phyloP scores from a whole-genome alignment of 1,140 invertebrate species.

The Polyergus mexicanus region DNA sequence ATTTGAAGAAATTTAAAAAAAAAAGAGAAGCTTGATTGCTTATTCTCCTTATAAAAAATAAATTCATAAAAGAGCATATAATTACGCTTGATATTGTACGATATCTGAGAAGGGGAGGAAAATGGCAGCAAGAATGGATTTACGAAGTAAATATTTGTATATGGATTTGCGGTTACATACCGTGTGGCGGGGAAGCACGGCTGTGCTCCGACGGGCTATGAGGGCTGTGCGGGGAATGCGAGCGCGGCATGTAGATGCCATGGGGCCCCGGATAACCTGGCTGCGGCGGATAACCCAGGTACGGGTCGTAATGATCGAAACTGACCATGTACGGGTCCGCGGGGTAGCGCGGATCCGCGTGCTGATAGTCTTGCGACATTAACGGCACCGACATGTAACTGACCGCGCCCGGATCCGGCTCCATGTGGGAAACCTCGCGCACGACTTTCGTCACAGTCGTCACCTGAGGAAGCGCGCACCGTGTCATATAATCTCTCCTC shows the following conservation, averaged over 20 bases:
- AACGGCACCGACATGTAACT: conserved; percentile 85
- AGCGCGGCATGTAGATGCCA: conserved; percentile 85
- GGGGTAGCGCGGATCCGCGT: conserved; percentile 83
- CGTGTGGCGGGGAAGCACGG: conserved; percentile 85
- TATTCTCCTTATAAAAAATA: too few relatives aligned
- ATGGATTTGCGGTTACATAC: conserved; percentile 65
- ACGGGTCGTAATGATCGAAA: conserved; percentile 85
- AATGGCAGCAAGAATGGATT: too few relatives aligned
- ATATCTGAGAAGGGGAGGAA: too few relatives aligned
- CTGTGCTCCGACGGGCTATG: conserved; percentile 86
- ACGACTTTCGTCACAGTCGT: conserved; percentile 90
- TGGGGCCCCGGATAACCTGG: conserved; percentile 84
- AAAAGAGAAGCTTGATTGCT: too few relatives aligned
- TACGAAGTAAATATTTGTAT: too few relatives aligned
- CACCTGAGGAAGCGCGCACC: conserved; percentile 80
- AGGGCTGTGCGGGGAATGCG: conserved; percentile 85
- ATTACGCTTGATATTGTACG: too few relatives aligned
- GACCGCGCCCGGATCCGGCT: conserved; percentile 88
- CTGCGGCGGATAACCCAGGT: conserved; percentile 84
- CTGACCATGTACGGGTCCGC: conserved; percentile 86
- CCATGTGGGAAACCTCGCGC: conserved; percentile 89
- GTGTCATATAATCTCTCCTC: not conserved
- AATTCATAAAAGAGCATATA: too few relatives aligned
- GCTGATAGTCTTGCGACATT: conserved; percentile 85
- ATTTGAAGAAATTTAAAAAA: too few relatives aligned